phyloP scores from a whole-genome alignment of 2,888 invertebrate genomes.

The Limulus polyphemus region DNA sequence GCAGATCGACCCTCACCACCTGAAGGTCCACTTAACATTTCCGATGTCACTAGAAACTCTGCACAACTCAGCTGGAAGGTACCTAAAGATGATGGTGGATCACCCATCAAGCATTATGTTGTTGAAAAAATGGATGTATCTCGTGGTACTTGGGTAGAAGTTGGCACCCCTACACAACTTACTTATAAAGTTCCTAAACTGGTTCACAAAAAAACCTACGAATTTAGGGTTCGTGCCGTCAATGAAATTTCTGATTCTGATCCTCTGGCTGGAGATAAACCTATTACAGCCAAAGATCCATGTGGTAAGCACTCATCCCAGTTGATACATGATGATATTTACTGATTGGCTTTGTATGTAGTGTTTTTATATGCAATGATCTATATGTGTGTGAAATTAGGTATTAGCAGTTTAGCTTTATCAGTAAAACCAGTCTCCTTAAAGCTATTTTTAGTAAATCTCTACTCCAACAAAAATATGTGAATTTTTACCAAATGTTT shows the following conservation, averaged over 20 bases:
- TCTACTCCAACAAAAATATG: too few species aligned
- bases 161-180: constrained; percentile 26
- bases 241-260: constrained; percentile 95
- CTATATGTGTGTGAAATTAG: too few species aligned
- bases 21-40: constrained; percentile 77
- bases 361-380: too few species aligned
- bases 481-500: too few species aligned
- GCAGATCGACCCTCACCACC: constrained; percentile 63
- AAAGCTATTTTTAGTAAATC: too few species aligned
- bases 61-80: constrained; percentile 72
- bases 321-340: too few species aligned
- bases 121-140: constrained; percentile 92
- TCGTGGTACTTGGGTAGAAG: constrained; percentile 42
- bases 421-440: too few species aligned
- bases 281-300: constrained; percentile 91
- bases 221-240: constrained; percentile 93
- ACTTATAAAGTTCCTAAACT: constrained; percentile 61
- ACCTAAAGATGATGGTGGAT: constrained; percentile 64
- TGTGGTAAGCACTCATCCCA: constrained; percentile 47
- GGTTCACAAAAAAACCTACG: constrained; percentile 88
- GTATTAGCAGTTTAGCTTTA: too few species aligned
- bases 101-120: constrained; percentile 62
- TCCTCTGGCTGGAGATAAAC: constrained; percentile 71
- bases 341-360: too few species aligned
- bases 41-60: constrained; percentile 53